Conservation (phyloP, 2,113 vertebrate species). For the Odocoileus hemionus region DNA sequence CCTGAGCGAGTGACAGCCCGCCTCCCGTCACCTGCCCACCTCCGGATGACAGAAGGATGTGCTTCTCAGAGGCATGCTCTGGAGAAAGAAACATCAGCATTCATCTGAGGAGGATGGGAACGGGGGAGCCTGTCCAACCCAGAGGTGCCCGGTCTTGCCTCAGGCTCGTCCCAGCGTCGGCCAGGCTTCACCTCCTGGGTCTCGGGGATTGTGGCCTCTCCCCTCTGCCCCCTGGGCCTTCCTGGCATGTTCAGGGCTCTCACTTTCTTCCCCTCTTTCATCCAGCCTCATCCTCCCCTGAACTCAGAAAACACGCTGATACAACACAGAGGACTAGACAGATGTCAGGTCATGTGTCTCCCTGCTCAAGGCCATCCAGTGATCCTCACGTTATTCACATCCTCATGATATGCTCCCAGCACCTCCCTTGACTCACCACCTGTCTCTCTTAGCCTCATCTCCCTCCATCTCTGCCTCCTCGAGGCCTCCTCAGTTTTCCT, state of each 20-base stretch:
- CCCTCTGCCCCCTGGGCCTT: background rate
- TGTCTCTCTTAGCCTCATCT: background rate
- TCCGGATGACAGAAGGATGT: background rate
- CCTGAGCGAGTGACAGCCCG: background rate
- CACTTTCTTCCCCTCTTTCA: background rate
- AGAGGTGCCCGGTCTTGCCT: background rate
- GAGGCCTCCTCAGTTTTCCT: background rate
- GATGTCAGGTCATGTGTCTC: background rate
- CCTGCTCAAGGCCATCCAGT: background rate
- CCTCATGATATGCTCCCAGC: background rate
- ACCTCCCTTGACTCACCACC: fast-evolving
- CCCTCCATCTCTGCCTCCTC: background rate
- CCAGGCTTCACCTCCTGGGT: too few species aligned
- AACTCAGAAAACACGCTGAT: background rate
- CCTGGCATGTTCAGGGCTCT: background rate
- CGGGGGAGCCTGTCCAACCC: background rate
- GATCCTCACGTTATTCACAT: background rate
- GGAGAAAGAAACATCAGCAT: fast-evolving
- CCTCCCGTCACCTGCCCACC: background rate
- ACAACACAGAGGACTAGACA: background rate
- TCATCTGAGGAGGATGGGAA: background rate
- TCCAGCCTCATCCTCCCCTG: background rate
- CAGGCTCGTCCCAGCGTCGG: fast-evolving
- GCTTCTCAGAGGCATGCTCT: background rate
- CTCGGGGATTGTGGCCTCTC: fast-evolving